phyloP scores from a whole-genome alignment of 2,888 invertebrate genomes.

The Drymonia ruficornis region DNA sequence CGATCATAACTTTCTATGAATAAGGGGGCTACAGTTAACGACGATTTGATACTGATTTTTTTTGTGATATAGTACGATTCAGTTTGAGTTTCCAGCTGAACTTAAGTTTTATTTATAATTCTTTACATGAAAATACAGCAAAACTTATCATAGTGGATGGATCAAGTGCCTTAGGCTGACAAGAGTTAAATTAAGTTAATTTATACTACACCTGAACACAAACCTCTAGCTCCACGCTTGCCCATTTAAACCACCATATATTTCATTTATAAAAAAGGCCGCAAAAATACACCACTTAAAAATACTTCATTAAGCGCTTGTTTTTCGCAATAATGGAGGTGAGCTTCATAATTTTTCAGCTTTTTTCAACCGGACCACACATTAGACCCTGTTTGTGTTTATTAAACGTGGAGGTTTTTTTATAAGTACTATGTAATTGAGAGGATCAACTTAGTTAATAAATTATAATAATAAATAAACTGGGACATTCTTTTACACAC shows the following conservation, averaged over 20 bases:
- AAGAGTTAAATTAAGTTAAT: constrained; percentile 1
- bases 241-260: neutral
- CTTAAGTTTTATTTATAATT: no score
- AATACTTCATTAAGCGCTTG: constrained; percentile 5
- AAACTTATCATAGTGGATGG: no score
- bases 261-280: constrained; percentile 1
- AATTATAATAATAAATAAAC: no score
- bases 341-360: constrained; percentile 2
- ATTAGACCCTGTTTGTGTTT: constrained; percentile 17
- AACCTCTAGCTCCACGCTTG: neutral
- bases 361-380: constrained; percentile 10
- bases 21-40: no score
- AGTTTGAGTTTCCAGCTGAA: no score
- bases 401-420: neutral
- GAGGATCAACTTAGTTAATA: no score
- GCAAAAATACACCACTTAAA: neutral
- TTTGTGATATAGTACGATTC: no score
- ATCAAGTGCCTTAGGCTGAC: neutral
- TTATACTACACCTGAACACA: constrained; percentile 5
- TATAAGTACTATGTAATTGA: no score
- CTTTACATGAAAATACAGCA: no score
- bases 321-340: constrained; percentile 6
- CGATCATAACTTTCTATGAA: no score
- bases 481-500: no score
- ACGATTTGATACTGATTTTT: no score